Evolutionary conservation across 1,140 invertebrate genomes (phyloP), one percentile per base, ranked within the genome.

Genomic region (Theocolax elegans): DNA sequence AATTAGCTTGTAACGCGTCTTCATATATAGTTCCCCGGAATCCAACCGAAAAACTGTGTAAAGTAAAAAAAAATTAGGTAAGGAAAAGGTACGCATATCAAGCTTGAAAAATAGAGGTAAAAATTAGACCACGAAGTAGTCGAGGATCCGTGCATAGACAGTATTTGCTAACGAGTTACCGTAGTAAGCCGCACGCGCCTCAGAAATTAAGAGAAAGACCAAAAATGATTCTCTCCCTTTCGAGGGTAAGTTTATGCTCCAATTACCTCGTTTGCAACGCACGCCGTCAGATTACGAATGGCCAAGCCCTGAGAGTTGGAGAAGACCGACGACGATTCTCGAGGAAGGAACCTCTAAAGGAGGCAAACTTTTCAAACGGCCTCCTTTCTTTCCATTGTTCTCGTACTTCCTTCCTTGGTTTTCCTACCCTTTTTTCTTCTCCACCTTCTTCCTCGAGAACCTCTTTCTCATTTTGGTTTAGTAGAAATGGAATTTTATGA

Each of bases 191-290:
- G 42, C 64, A 46, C 40, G 27, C 42, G 27, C 42, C 51, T 54
- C 56, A 59, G 71, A 74, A 77, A 77, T 74, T 72, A 74, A 19
- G 25, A 3, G 38, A 25, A 10, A 10, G 15, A 42, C 9, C 6
- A 8, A 49, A 27, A 48, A 15, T 46, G n/a, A 60, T 67, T 70
- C 35, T 51, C 49, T 74, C 51, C 59, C 38, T 44, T 6, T 35
- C 51, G 10, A 75, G 75, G 75, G 69, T 67, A 67, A 76, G 72
- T 80, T 80, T 75, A 76, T 71, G 75, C 74, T 77, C 73, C 73
- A 79, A 79, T 79, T 79, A 80, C 54, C 71, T 74, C 74, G 71
- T 79, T 80, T 78, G 74, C 76, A 74, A 66, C 70, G 10, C 31
- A 10, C 31, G 10, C 10, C 31, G 31, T 35, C 4, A 35, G 4